phyloP scores from a whole-genome alignment of 2,113 vertebrate species.

The Mesoclemmys tuberculata region DNA sequence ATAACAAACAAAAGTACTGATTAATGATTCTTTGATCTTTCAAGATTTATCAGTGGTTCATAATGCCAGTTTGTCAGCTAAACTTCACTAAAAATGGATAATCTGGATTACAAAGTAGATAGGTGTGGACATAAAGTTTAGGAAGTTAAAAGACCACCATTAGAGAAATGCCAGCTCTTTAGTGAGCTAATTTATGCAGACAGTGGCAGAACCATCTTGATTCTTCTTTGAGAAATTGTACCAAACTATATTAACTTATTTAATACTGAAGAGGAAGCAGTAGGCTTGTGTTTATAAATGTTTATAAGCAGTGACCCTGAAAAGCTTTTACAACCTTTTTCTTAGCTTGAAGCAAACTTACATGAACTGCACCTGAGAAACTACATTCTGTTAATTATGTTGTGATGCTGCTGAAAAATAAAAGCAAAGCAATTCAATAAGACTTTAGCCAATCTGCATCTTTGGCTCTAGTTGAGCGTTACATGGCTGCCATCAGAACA shows the following conservation, averaged over 20 bases:
- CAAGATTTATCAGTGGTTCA: background rate
- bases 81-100: conserved; percentile 7
- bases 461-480: background rate
- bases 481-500: background rate
- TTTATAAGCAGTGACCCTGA: background rate
- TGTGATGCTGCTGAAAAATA: background rate
- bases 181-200: background rate
- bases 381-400: background rate
- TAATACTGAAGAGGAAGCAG: background rate
- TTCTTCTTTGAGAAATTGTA: conserved; percentile 16
- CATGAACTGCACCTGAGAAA: background rate
- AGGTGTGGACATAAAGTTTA: background rate
- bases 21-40: conserved; percentile 26
- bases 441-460: background rate
- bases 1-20: conserved; percentile 14
- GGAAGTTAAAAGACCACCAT: conserved; percentile 3
- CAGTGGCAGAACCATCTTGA: background rate
- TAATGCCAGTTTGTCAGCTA: background rate
- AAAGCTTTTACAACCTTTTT: background rate
- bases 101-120: conserved; percentile 40
- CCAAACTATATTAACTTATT: background rate
- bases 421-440: background rate
- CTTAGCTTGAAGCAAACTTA: background rate
- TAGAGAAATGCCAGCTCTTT: background rate
- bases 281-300: background rate